Evolutionary conservation across 2,797 vertebrate genomes (phyloP).

Genomic region (Sebastolobus alascanus): DNA sequence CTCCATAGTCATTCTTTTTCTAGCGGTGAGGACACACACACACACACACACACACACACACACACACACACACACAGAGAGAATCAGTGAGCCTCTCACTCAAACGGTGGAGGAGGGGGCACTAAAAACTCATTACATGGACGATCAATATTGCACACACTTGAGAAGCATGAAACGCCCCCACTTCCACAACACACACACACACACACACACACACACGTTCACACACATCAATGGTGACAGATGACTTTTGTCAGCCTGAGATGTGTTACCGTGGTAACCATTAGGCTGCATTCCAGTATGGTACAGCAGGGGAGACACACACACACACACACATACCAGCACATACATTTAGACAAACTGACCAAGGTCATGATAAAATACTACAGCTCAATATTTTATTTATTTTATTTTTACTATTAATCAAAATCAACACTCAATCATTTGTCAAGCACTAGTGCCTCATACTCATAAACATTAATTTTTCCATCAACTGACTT

Average conservation of each 20-base stretch:
- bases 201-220: conserved; percentile 23
- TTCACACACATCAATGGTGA: conserved; percentile 65
- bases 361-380: conserved; percentile 61
- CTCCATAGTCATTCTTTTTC: conserved; percentile 52
- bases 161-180: conserved; percentile 62
- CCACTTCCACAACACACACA: conserved; percentile 45
- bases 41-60: conserved; percentile 35
- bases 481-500: background rate
- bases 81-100: conserved; percentile 60
- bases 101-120: conserved; percentile 78
- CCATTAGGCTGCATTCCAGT: conserved; percentile 74
- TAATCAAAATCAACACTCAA: background rate
- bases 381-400: conserved; percentile 40
- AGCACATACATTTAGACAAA: conserved; percentile 49
- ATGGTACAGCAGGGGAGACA: conserved; percentile 50
- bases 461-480: background rate
- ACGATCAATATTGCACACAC: conserved; percentile 83
- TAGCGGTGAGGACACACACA: conserved; percentile 21
- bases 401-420: conserved; percentile 1
- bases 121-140: conserved; percentile 86
- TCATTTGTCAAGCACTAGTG: background rate
- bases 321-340: conserved; percentile 8
- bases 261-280: conserved; percentile 80
- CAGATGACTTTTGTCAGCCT: conserved; percentile 82
- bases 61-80: conserved; percentile 37